Evolutionary conservation across 2,888 invertebrate genomes (phyloP), one percentile per base, ranked within the genome.

Genomic region (Plebejus anna): DNA sequence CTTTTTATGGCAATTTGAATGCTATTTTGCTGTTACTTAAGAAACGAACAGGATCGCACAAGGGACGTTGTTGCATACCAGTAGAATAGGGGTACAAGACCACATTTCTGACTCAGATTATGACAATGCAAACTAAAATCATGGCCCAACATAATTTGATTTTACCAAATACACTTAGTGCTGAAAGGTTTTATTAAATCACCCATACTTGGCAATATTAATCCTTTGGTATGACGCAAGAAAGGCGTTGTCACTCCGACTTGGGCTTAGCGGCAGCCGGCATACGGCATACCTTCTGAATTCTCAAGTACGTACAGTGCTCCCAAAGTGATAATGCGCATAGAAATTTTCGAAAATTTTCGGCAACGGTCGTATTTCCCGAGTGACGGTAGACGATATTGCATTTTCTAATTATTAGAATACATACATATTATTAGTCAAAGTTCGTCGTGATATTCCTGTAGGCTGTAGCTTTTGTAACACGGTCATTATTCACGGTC

Each of bases 181-280:
- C 51, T 82, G 82, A 82, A 75, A 76, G 77, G 72, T 76, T 76
- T 79, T 79, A 79, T 79, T 79, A 79, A 78, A 78, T 79, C 79
- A 76, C 76, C 79, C 77, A 75, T 77, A 77, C 77, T 78, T 79
- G 77, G 79, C 76, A 75, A 79, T 77, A 78, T 77, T 79, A 78
- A 77, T 79, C 75, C 79, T 70, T 75, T 42, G 57, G n/a, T 75
- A 16, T 76, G 59, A 71, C 42, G 76, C 76, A 71, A 71, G 57
- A 57, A 32, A 75, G 75, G 75, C 75, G 59, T 59, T 76, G 76
- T 71, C 76, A 71, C 59, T 57, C 70, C 70, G 57, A 76, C 36
- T 51, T 36, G 16, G 51, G 51, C 51, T 55, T 70, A 76, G 71
- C 32, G 42, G 57, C 36, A 70, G 55, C 59, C 76, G 32, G 57